These are phyloP conservation scores for Ivindomyrus marchei DNA, from an alignment of 2,113 vertebrate genomes.

Conservation along the genomic window DNA sequence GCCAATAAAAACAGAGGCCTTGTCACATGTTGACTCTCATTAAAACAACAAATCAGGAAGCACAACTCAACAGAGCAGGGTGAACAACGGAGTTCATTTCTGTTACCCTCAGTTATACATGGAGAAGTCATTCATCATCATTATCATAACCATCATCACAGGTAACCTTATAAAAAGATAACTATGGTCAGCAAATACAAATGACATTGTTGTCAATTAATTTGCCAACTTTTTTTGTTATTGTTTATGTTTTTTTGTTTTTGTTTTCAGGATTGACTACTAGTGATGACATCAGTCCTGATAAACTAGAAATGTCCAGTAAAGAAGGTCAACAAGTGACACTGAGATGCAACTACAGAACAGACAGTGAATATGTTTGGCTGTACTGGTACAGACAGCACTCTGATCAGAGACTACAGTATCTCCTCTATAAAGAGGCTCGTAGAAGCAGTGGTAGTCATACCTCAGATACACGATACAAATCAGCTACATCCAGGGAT, in stretches of 20 bases:
- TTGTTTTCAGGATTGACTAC: neutral
- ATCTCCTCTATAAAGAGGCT: neutral
- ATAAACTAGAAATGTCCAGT: neutral
- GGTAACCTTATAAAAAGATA: neutral
- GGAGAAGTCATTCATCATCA: no score
- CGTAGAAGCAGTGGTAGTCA: fast-evolving
- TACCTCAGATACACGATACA: no score
- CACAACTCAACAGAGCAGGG: no score
- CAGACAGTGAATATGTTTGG: neutral
- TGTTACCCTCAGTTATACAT: no score
- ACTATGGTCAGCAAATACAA: no score
- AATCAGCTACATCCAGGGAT: no score
- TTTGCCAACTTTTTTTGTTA: no score
- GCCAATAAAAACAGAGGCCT: neutral
- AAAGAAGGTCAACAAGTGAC: neutral
- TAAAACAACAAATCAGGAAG: no score
- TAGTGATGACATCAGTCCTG: neutral
- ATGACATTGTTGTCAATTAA: no score
- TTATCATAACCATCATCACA: neutral
- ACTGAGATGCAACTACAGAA: neutral
- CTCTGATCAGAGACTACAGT: neutral
- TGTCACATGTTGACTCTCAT: no score
- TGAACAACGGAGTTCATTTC: no score
- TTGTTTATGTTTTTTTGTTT: no score
- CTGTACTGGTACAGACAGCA: neutral